Evolutionary conservation across 2,113 vertebrate species (phyloP), one percentile per base, ranked within the genome.

Genomic region (Callocephalon fimbriatum): DNA sequence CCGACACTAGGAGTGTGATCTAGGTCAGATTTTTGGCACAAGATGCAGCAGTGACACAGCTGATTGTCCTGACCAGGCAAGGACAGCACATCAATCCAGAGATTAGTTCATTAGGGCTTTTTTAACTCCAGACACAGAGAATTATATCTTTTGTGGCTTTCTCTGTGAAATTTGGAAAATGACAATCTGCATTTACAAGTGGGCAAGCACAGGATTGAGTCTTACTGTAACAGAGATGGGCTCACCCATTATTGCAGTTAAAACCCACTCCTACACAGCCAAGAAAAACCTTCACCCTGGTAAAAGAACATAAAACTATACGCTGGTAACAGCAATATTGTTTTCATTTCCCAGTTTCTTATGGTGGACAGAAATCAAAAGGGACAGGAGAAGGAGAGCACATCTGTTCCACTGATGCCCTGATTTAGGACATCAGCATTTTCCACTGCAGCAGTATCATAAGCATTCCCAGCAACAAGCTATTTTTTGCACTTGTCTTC

Each of bases 201-300:
- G 1, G n/a, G 58, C 13, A 47, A 45, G 59, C 21, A 4, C 0
- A 0, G 48, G 61, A 32, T 15, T 0, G 2, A 50, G 9, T 12
- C 42, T 16, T 31, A 50, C 3, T 7, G 8, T 32, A 81, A 17
- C 2, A 6, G 59, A 56, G 17, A 16, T 0, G 4, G 37, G 45
- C 72, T 25, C 1, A 0, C 29, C 37, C 12, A 4, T 11, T 14
- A 14, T 5, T 32, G 27, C 29, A 29, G 40, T 11, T 22, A 35
- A 66, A 50, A 7, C 21, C 21, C 37, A 15, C 20, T 37, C n/a
- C 61, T 20, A 25, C 23, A 8, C 3, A 26, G 40, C 25, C 48
- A 21, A 19, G 53, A 31, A 56, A 87, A 56, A 81, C 5, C 27
- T 44, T 71, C 58, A 11, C 4, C 7, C 32, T 26, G 29, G 26